Base-by-base conservation (phyloP, 2,797 vertebrate genomes). In the Sciurus vulgaris region DNA sequence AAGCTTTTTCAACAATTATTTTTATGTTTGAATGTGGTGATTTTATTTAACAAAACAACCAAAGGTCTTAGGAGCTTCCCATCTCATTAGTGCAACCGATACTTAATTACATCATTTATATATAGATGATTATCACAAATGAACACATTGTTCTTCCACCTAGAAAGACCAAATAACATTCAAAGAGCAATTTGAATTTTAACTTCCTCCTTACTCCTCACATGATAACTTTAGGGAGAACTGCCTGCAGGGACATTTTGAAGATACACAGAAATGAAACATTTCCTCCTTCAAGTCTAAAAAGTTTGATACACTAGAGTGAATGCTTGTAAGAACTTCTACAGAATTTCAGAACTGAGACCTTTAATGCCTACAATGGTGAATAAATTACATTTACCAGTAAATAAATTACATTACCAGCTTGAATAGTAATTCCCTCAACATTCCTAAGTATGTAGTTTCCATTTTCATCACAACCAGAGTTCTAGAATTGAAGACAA, bases 31-130 rank as follows among this genome's bases (percentile, higher is more conserved):
- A 96, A 93, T 82, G 74, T 92, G 38, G 61, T 67, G 70, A 69
- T 95, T 97, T 96, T 87, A 81, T 92, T 97, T 93, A 97, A 86
- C 59, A 93, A 96, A 97, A 96, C 30, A 97, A 78, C 94, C 93
- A 96, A 35, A 96, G 87, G 81, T 91, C 81, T 97, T 95, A 96
- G 92, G 88, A 85, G 47, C 88, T 81, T 96, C 89, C 51, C 85
- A 89, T 90, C 94, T 97, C 94, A 97, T 96, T 97, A 98, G 85
- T 93, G 89, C 70, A 96, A 97, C 54, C 0, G 0, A 96, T 76
- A 91, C 96, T 86, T 94, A 38, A 93, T 97, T 87, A 95, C 90
- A 91, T 97, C 93, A 97, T 90, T 92, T 81, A 59, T 77, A 65
- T 77, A 59, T 94, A 97, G 97, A 97, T 77, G 76, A 54, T 94